Evolutionary conservation across 2,797 vertebrate genomes (phyloP).

Genomic region (Falco biarmicus): DNA sequence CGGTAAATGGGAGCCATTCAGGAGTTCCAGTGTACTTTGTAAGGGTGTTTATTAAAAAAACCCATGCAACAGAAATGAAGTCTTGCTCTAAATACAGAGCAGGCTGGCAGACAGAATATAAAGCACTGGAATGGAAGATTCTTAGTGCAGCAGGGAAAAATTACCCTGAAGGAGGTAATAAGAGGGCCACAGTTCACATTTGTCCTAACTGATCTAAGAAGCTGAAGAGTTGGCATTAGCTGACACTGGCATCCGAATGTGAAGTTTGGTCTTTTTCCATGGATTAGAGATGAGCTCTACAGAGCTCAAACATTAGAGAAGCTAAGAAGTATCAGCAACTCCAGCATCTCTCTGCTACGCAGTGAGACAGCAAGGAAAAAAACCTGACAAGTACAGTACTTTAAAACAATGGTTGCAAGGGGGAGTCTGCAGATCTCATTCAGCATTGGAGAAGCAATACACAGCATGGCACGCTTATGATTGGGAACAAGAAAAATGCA

Average conservation of each 20-base stretch:
- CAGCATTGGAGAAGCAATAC: background rate
- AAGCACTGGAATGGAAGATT: slow-evolving; percentile 2
- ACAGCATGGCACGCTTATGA: background rate
- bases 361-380: background rate
- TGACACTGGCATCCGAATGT: background rate
- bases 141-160: slow-evolving; percentile 11
- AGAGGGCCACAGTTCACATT: background rate
- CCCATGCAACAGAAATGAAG: slow-evolving; percentile 27
- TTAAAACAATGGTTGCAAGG: background rate
- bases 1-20: background rate
- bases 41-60: background rate
- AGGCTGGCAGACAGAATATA: background rate
- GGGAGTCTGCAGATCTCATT: background rate
- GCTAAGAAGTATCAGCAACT: background rate
- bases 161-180: background rate
- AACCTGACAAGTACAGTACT: background rate
- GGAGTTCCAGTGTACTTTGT: background rate
- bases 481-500: background rate
- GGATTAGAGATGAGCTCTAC: background rate
- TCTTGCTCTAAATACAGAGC: slow-evolving; percentile 9
- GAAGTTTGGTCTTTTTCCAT: background rate
- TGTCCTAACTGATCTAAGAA: background rate
- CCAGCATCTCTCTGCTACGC: background rate
- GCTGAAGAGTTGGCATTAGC: background rate
- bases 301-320: background rate